Evolutionary conservation across 2,888 invertebrate genomes (phyloP).

Genomic region (Escarpia spicata): DNA sequence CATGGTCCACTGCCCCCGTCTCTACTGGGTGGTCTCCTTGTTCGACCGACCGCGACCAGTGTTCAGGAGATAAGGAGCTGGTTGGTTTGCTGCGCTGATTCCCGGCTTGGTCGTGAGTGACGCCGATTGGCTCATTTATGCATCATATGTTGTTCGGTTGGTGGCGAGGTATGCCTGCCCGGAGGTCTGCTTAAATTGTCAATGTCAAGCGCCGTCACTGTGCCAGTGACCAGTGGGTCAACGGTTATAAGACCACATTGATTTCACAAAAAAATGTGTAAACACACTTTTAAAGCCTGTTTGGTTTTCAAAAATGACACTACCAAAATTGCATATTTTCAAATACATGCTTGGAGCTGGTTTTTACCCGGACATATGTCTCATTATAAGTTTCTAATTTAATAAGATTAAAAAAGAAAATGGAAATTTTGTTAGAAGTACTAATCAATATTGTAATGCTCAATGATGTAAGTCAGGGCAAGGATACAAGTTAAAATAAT

Average conservation of each 20-base stretch:
- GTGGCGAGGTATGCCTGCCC: neutral
- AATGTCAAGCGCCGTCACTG: neutral
- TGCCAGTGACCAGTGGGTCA: neutral
- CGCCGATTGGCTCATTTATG: neutral
- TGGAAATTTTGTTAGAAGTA: neutral
- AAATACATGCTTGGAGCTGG: neutral
- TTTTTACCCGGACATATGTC: no score
- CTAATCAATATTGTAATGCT: neutral
- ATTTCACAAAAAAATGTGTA: neutral
- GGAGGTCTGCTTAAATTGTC: neutral
- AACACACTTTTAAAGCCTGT: neutral
- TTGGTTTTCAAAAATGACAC: neutral
- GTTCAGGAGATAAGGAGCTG: neutral
- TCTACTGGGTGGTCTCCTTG: neutral
- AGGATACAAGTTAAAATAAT: neutral
- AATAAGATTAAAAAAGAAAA: no score
- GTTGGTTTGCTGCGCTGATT: neutral
- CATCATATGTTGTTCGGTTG: neutral
- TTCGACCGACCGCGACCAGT: conserved; percentile 10
- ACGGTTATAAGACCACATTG: neutral
- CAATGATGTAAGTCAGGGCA: neutral
- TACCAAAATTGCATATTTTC: neutral
- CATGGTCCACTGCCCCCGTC: neutral
- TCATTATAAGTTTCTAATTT: no score
- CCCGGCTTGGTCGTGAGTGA: neutral